phyloP scores from a whole-genome alignment of 2,888 invertebrate species.

The Mesorhabditis belari region DNA sequence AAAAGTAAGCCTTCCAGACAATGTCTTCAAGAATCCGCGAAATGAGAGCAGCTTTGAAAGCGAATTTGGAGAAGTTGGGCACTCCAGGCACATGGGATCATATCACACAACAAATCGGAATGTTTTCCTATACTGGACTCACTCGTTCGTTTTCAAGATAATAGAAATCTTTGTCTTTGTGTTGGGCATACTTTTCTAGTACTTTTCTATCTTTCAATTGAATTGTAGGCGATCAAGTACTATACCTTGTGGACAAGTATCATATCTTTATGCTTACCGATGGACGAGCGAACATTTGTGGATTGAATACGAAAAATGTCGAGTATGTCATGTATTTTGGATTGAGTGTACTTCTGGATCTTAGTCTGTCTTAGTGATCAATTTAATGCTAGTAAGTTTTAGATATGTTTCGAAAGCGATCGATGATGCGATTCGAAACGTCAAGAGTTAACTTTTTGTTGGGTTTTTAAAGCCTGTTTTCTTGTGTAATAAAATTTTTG shows the following conservation, averaged over 20 bases:
- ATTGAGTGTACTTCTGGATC: no score
- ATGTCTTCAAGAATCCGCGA: constrained; percentile 83
- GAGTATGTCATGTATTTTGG: no score
- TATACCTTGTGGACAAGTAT: constrained; percentile 42
- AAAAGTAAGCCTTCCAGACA: constrained; percentile 60
- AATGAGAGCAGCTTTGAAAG: constrained; percentile 75
- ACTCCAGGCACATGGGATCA: constrained; percentile 88
- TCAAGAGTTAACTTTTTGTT: no score
- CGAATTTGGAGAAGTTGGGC: constrained; percentile 66
- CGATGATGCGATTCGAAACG: no score
- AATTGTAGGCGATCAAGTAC: constrained; percentile 41
- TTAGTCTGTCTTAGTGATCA: no score
- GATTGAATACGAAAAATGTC: constrained; percentile 80
- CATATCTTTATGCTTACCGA: constrained; percentile 77
- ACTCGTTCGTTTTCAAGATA: constrained; percentile 58
- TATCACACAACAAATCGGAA: constrained; percentile 84
- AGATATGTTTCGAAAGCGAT: no score
- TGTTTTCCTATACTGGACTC: constrained; percentile 97
- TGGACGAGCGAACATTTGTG: constrained; percentile 93
- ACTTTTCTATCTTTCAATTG: no score
- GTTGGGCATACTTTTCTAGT: no score
- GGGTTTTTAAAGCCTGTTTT: no score
- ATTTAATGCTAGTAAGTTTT: no score
- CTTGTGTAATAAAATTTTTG: no score
- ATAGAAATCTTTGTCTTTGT: no score